Evolutionary conservation across 2,888 invertebrate species (phyloP).

Genomic region (Oasisia sp.): DNA sequence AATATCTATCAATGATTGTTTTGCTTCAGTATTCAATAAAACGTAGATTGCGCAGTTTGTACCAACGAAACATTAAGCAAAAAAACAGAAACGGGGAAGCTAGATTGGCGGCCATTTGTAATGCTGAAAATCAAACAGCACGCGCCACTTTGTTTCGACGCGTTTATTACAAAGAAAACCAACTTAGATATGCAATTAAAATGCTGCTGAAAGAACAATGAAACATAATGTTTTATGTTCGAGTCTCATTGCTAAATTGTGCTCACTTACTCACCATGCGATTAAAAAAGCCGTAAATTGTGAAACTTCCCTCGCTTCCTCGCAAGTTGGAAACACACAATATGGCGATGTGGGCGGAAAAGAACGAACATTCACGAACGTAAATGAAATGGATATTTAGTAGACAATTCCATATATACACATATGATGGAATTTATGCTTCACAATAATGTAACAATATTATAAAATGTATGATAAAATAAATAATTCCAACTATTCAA

Average conservation of each 20-base stretch:
- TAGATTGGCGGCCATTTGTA: background rate
- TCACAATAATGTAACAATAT: background rate
- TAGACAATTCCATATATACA: background rate
- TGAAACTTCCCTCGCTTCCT: background rate
- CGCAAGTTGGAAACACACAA: background rate
- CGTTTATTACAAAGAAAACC: background rate
- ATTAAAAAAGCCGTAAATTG: background rate
- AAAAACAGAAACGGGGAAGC: too few species aligned
- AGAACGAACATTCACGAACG: background rate
- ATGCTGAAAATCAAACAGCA: conserved; percentile 1
- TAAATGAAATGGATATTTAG: background rate
- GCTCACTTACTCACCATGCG: background rate
- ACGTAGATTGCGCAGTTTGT: too few species aligned
- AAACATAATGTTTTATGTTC: background rate
- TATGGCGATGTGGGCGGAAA: background rate
- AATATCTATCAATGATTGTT: too few species aligned
- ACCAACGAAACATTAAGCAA: too few species aligned
- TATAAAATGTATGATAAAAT: background rate
- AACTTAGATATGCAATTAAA: background rate
- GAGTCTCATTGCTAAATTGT: background rate
- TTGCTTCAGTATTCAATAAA: too few species aligned
- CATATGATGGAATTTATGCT: background rate
- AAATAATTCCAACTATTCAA: background rate
- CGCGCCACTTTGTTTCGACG: conserved; percentile 10
- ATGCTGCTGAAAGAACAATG: background rate